Conservation (phyloP, 2,797 vertebrate genomes). For the Odontamblyopus lacepedii region DNA sequence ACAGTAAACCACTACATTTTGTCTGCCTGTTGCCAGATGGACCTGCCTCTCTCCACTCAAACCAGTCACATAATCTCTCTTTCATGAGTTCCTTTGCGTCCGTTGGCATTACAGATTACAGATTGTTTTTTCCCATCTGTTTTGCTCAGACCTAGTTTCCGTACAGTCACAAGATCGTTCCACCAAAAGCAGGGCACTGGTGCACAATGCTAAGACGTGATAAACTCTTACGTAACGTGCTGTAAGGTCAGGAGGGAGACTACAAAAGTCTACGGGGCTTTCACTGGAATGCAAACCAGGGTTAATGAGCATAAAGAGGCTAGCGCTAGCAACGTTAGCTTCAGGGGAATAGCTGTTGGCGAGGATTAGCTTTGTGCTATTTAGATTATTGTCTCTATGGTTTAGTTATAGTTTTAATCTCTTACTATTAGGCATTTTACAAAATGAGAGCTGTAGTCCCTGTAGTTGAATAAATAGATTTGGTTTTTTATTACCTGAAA, state of each 20-base stretch:
- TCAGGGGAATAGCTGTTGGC: background rate
- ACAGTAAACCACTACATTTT: too few relatives aligned
- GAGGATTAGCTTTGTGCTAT: background rate
- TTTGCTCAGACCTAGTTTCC: conserved; percentile 24
- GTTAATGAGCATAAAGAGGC: background rate
- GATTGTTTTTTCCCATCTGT: conserved; percentile 35
- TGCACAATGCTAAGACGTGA: conserved; percentile 11
- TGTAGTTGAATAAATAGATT: too few relatives aligned
- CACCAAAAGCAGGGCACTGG: conserved; percentile 15
- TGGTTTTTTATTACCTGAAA: too few relatives aligned
- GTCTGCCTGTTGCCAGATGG: conserved; percentile 9
- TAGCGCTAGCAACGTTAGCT: background rate
- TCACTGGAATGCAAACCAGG: conserved; percentile 6
- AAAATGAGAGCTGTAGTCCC: background rate
- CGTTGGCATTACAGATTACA: background rate
- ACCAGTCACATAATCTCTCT: conserved; percentile 30
- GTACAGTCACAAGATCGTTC: conserved; percentile 17
- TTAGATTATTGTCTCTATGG: background rate
- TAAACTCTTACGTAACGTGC: conserved; percentile 35
- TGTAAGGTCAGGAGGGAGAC: conserved; percentile 26
- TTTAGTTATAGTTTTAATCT: background rate
- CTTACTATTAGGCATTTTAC: too few relatives aligned
- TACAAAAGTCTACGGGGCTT: background rate
- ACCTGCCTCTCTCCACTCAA: conserved; percentile 2
- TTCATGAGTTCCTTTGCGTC: background rate